These are phyloP conservation scores for Leptodactylus fuscus DNA, from an alignment of 2,113 vertebrate genomes.

Conservation along the genomic window DNA sequence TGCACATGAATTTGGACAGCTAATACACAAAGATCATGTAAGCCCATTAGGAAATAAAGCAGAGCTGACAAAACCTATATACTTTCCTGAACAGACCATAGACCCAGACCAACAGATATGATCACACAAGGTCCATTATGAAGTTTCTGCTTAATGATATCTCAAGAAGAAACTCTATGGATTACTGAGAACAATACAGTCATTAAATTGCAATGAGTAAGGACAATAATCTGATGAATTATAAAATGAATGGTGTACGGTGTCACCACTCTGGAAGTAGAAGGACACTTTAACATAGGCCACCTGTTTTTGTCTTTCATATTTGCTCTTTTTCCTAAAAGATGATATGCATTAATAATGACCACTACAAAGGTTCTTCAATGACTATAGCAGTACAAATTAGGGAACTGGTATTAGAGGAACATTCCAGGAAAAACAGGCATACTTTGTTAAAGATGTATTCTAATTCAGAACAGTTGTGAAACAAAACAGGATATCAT, in stretches of 20 bases:
- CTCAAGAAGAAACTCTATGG: background rate
- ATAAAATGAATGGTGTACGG: background rate
- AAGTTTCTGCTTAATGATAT: background rate
- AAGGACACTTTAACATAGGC: background rate
- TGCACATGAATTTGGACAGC: background rate
- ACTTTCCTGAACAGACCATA: background rate
- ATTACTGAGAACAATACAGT: background rate
- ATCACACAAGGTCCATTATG: background rate
- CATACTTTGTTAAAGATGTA: too few relatives aligned
- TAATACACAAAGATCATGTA: too few relatives aligned
- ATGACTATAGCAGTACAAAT: background rate
- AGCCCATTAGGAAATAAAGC: too few relatives aligned
- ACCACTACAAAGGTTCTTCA: background rate
- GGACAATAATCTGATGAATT: conserved; percentile 8
- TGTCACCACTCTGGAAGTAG: background rate
- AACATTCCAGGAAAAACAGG: background rate
- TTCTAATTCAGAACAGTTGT: too few relatives aligned
- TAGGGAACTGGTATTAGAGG: background rate
- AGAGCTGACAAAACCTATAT: background rate
- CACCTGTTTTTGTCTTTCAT: background rate
- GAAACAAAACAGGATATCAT: too few relatives aligned
- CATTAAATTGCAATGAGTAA: background rate
- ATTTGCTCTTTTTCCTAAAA: background rate
- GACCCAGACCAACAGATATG: background rate
- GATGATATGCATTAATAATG: background rate